Evolutionary conservation across 2,797 vertebrate species (phyloP).

Genomic region (Scomberomorus guttatus): DNA sequence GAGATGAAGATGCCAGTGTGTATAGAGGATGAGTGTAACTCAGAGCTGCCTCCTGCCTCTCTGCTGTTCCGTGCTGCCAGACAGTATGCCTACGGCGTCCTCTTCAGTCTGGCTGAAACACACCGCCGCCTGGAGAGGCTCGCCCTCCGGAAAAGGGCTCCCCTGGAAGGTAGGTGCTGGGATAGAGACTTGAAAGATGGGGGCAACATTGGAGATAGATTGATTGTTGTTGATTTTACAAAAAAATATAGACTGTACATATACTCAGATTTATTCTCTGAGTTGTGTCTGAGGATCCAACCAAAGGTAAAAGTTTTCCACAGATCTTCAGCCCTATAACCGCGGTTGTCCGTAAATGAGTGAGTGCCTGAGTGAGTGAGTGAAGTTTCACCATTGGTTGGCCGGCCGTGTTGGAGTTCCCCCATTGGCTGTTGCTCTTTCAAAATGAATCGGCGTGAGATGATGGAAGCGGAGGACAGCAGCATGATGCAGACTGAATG

Average conservation of each 20-base stretch:
- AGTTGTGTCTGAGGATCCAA: neutral
- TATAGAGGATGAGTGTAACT: constrained; percentile 94
- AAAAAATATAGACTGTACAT: neutral
- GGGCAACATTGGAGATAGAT: neutral
- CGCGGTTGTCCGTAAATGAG: too few species aligned
- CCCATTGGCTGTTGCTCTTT: too few species aligned
- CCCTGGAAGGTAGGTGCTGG: constrained; percentile 85
- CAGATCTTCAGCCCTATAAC: too few species aligned
- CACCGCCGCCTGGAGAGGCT: constrained; percentile 92
- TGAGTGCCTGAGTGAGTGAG: too few species aligned
- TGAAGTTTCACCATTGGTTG: too few species aligned
- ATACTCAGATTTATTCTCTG: neutral
- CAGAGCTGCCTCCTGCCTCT: constrained; percentile 91
- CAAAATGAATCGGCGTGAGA: too few species aligned
- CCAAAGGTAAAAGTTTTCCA: neutral
- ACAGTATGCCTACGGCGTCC: constrained; percentile 93
- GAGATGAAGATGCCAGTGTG: constrained; percentile 95
- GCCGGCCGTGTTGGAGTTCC: too few species aligned
- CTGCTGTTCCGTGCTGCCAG: constrained; percentile 91
- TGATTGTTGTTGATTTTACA: neutral
- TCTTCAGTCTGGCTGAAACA: constrained; percentile 94
- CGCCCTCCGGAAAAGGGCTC: constrained; percentile 89
- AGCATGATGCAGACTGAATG: too few species aligned
- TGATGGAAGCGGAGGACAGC: too few species aligned
- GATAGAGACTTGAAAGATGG: neutral